Evolutionary conservation across 2,797 vertebrate species (phyloP), one percentile per base, ranked within the genome.

Genomic region (Sandelia bainsii): DNA sequence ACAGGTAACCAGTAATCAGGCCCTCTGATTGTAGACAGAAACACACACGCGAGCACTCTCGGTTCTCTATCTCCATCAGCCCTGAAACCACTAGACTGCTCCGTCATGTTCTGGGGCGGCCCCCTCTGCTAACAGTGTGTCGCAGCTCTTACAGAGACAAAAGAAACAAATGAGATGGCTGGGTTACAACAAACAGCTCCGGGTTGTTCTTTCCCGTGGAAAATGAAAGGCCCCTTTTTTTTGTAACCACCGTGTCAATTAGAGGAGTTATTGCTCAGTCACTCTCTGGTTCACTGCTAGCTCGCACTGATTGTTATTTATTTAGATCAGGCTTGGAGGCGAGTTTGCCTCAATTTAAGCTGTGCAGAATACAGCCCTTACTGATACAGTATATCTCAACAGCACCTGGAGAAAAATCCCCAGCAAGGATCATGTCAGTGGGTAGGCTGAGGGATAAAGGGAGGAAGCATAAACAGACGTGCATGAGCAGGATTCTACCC

Each of bases 1-100:
- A 83, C 90, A 86, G 91, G 85, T 90, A 90, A 89, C 83, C 85
- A 59, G 83, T 89, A 90, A 94, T 93, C 90, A 93, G 86, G 44
- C 70, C 72, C 82, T 88, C 77, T 90, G 88, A 90, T 89, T 87
- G 84, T 1, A 72, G 84, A 91, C 80, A 66, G 84, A 74, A 79
- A 77, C 75, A 73, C 76, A 69, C 54, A 61, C 59, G 34, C 78
- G 66, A 63, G 72, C 71, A 61, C 65, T 66, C 65, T 52, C n/a
- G 13, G 17, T 75, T 66, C 75, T 90, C 79, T 69, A 78, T 85
- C 86, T 88, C 82, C 87, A 79, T 91, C 83, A 81, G 78, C 78
- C 75, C 62, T 48, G 80, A 70, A 76, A 81, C 75, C 37, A 75
- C 46, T 57, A 74, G 75, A 75, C 74, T 77, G 69, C 87, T 89